phyloP scores from a whole-genome alignment of 1,140 invertebrate genomes.

The Spodoptera frugiperda region DNA sequence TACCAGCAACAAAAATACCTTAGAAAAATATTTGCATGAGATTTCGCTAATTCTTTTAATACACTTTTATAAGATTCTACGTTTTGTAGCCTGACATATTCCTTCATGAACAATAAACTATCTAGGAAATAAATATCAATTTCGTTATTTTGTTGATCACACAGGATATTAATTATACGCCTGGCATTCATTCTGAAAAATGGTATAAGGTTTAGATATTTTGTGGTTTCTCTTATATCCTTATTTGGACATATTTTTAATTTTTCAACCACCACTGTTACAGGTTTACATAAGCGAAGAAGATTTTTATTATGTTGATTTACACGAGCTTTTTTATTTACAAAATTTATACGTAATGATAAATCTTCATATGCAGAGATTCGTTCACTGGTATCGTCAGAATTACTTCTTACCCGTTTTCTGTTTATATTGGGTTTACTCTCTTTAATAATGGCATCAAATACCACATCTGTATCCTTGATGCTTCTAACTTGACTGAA shows the following conservation, averaged over 20 bases:
- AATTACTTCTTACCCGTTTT: neutral
- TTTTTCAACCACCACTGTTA: neutral
- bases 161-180: neutral
- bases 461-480: neutral
- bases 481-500: neutral
- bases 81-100: neutral
- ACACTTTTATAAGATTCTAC: too few relatives aligned
- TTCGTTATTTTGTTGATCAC: constrained; percentile 10
- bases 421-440: constrained; percentile 3
- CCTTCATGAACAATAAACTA: neutral
- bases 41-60: neutral
- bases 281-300: neutral
- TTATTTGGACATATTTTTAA: too few relatives aligned
- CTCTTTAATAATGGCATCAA: neutral
- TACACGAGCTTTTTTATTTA: neutral
- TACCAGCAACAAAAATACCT: constrained; percentile 50
- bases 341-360: neutral
- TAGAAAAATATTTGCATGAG: neutral
- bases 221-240: neutral
- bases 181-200: too few relatives aligned
- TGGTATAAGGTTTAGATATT: too few relatives aligned
- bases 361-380: neutral
- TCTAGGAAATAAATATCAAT: neutral
- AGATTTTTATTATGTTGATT: neutral
- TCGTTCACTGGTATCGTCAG: neutral